Percentiles rank a stretch among this genome's conserved stretches.
Evolutionary conservation across 2,888 invertebrate species (phyloP).

Genomic region (Camponotus fellah): DNA sequence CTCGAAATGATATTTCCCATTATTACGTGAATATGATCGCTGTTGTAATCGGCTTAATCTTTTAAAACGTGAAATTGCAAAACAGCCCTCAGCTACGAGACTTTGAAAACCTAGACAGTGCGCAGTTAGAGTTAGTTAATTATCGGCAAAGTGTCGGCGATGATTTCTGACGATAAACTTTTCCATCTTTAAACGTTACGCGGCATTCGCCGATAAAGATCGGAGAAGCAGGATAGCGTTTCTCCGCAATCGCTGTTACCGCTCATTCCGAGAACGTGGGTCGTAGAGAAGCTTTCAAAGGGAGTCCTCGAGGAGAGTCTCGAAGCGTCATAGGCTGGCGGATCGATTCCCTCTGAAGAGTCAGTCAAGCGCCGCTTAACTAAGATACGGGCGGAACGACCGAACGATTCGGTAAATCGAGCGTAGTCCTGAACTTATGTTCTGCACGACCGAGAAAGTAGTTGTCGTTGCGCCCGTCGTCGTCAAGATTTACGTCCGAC

Average conservation of each 20-base stretch:
- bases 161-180: conserved; percentile 33
- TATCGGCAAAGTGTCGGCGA: conserved; percentile 48
- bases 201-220: conserved; percentile 62
- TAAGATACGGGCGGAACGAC: conserved; percentile 57
- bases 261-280: conserved; percentile 53
- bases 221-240: conserved; percentile 70
- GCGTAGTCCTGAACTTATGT: conserved; percentile 69
- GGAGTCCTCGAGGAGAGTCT: conserved; percentile 62
- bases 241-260: conserved; percentile 66
- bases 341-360: conserved; percentile 62
- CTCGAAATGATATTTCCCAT: conserved; percentile 31
- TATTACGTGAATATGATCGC: conserved; percentile 18
- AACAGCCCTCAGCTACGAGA: conserved; percentile 15
- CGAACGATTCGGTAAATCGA: conserved; percentile 75
- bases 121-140: conserved; percentile 34
- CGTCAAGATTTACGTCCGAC: conserved; percentile 71
- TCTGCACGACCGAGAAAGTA: conserved; percentile 71
- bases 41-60: conserved; percentile 31
- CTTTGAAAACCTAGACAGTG: conserved; percentile 29
- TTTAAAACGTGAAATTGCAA: conserved; percentile 35
- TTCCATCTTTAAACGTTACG: conserved; percentile 38
- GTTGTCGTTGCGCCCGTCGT: conserved; percentile 45
- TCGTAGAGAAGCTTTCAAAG: conserved; percentile 67
- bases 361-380: conserved; percentile 64
- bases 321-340: conserved; percentile 55